Base-by-base conservation (phyloP, 2,113 vertebrate species). In the Macrotis lagotis region DNA sequence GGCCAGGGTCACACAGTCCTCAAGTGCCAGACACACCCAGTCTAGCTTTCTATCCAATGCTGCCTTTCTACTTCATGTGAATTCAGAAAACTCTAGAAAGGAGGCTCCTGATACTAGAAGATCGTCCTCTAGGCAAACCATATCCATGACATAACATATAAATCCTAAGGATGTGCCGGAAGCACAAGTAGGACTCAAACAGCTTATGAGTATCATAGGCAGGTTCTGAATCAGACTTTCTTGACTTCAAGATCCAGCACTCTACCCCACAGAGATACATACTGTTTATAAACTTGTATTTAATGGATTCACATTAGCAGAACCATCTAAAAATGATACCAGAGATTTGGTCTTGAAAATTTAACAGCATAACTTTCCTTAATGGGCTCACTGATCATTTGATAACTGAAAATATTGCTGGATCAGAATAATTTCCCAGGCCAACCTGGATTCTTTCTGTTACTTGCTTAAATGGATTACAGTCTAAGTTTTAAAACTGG, bases 221-320 rank as follows among this genome's bases (percentile, higher is more conserved):
- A 44, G 19, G n/a, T 44, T 83, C 2, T 8, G 14, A n/a, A 44
- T 2, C n/a, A 44, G 37, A 7, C 2, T 10, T 59, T 83, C 37
- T 74, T 19, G 37, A 74, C 16, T 74, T 74, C 6, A 83, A n/a
- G 66, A n/a, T 10, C n/a, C 19, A 44, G 37, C 6, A n/a, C 8
- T n/a, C 31, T 16, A n/a, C 55, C 10, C n/a, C 66, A 83, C 66
- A 44, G 0, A 44, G 37, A 5, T 22, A 83, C 1, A 44, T 44
- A 74, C 37, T 74, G n/a, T 83, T 89, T 24, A n/a, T 44, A 89
- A 14, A 90, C n/a, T n/a, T 28, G 94, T 89, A 94, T 49, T 51
- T 93, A 50, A 92, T 94, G n/a, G 51, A 49, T 83, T 14, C 26
- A 25, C 91, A 10, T 88, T 52, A 96, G 51, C 11, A 93, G 37